Evolutionary conservation across 1,140 invertebrate genomes (phyloP).

Genomic region (Helicoverpa armigera): DNA sequence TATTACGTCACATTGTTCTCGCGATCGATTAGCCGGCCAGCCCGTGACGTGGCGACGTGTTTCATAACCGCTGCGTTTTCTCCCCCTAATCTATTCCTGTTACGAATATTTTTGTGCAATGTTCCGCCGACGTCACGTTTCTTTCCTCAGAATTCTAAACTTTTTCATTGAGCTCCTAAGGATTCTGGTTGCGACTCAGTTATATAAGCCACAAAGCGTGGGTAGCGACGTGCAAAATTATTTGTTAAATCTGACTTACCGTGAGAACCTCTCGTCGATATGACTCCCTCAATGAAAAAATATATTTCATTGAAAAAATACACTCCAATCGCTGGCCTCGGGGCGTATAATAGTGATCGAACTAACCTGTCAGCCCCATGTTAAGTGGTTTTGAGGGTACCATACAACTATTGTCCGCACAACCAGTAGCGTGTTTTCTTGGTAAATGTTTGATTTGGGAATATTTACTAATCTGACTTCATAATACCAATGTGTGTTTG

Average conservation of each 20-base stretch:
- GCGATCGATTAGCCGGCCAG: conserved; percentile 81
- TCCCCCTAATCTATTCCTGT: conserved; percentile 56
- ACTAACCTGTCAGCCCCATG: conserved; percentile 86
- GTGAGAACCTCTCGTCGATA: conserved; percentile 75
- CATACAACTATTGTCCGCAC: conserved; percentile 77
- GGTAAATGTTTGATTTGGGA: conserved; percentile 82
- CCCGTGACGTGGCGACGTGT: conserved; percentile 70
- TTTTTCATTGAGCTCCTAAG: conserved; percentile 31
- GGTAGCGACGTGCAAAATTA: conserved; percentile 56
- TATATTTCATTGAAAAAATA: conserved; percentile 81
- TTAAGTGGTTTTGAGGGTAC: conserved; percentile 84
- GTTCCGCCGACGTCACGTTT: conserved; percentile 43
- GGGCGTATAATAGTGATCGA: conserved; percentile 83
- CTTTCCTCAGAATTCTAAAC: conserved; percentile 42
- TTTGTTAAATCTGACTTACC: conserved; percentile 63
- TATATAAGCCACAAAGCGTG: conserved; percentile 35
- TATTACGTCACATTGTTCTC: conserved; percentile 83
- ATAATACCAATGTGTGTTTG: conserved; percentile 74
- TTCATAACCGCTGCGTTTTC: conserved; percentile 72
- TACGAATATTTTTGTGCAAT: conserved; percentile 46
- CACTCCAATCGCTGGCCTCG: conserved; percentile 77
- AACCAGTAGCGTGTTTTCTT: conserved; percentile 84
- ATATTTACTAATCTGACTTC: conserved; percentile 77
- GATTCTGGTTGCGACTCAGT: conserved; percentile 36
- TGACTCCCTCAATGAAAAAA: conserved; percentile 78